These are phyloP conservation scores for Cynocephalus volans DNA, from an alignment of 2,113 vertebrate species.

Conservation along the genomic window DNA sequence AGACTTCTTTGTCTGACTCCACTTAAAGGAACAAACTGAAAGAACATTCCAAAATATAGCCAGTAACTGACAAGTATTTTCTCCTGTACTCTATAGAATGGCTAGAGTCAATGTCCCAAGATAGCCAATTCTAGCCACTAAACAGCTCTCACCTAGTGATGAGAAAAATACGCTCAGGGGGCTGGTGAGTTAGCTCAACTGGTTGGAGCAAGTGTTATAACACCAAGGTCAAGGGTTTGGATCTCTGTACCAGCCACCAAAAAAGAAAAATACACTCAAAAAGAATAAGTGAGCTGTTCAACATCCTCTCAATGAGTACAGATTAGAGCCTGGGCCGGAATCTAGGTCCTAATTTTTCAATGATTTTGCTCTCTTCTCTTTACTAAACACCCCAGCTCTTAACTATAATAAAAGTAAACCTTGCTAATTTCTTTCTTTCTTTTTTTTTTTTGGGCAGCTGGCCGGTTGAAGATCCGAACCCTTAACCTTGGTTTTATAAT, in stretches of 20 bases:
- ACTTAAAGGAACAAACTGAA: neutral
- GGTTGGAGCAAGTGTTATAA: too few species aligned
- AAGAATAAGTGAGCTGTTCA: conserved; percentile 19
- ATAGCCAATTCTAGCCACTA: neutral
- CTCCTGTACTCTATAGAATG: neutral
- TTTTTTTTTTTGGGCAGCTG: too few species aligned
- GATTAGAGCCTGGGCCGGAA: neutral
- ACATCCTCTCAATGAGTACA: neutral
- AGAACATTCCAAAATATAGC: neutral
- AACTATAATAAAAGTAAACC: neutral
- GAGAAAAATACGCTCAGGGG: conserved; percentile 40
- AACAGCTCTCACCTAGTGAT: neutral
- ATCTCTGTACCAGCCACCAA: too few species aligned
- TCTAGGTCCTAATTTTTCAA: neutral
- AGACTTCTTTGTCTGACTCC: neutral
- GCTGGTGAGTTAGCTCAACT: too few species aligned
- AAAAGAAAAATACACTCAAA: conserved; percentile 41
- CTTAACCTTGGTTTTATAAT: too few species aligned
- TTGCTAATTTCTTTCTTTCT: neutral
- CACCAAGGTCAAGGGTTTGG: too few species aligned
- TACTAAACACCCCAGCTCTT: neutral
- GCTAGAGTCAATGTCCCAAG: neutral
- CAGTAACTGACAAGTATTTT: conserved; percentile 24
- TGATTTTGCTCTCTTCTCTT: conserved; percentile 13
- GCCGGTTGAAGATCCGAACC: too few species aligned